Percentiles rank a stretch among this genome's conserved stretches.
Conservation (phyloP, 2,888 invertebrate genomes). For the Proisotoma minuta region DNA sequence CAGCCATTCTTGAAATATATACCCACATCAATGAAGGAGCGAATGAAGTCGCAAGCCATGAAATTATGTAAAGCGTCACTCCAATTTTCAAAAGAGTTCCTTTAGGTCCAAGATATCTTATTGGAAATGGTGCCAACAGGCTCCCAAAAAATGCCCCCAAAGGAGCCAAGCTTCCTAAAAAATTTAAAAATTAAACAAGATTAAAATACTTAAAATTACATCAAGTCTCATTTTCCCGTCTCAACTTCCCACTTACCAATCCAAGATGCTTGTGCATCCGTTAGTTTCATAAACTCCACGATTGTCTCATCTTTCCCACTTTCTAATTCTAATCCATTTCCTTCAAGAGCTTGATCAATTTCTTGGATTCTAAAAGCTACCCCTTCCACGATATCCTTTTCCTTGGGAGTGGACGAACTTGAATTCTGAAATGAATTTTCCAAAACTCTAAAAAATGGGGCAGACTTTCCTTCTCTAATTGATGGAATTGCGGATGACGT, state of each 20-base stretch:
- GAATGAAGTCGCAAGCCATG: slow-evolving; percentile 37
- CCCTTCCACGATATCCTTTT: background rate
- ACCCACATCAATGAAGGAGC: slow-evolving; percentile 27
- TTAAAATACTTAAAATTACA: background rate
- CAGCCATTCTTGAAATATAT: slow-evolving; percentile 33
- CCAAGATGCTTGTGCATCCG: slow-evolving; percentile 35
- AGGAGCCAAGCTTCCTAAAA: slow-evolving; percentile 38
- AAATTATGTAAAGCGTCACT: slow-evolving; percentile 28
- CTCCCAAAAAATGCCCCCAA: slow-evolving; percentile 41
- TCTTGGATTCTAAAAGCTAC: background rate
- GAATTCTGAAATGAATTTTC: no score
- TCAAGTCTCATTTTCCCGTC: background rate
- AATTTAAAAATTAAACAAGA: background rate
- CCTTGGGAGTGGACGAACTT: background rate
- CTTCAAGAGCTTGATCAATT: background rate
- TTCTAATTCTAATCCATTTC: no score
- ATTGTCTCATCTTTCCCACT: background rate
- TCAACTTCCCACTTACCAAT: slow-evolving; percentile 25
- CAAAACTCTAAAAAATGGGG: background rate
- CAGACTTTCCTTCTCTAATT: slow-evolving; percentile 24
- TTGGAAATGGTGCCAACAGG: slow-evolving; percentile 28
- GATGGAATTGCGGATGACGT: slow-evolving; percentile 44
- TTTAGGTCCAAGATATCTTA: slow-evolving; percentile 35
- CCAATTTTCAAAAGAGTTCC: slow-evolving; percentile 34
- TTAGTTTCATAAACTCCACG: slow-evolving; percentile 21